Evolutionary conservation across 2,113 vertebrate species (phyloP), one percentile per base, ranked within the genome.

Genomic region (Thamnophis sirtalis): DNA sequence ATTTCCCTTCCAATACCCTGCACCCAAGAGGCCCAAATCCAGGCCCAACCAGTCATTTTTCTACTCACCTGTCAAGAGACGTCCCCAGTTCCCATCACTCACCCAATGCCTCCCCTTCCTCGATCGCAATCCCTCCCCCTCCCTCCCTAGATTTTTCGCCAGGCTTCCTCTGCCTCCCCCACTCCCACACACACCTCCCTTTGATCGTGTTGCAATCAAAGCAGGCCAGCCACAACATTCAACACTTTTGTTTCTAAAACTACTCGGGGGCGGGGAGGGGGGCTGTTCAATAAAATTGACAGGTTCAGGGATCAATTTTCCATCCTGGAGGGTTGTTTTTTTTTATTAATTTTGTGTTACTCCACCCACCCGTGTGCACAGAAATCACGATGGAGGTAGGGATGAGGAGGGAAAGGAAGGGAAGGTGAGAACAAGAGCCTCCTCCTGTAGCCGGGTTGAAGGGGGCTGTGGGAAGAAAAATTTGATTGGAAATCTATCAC

Each of bases 401-500:
- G 68, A 55, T 68, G 63, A 68, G 11, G 13, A 68, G 63, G 2
- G 8, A 58, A 28, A 26, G 60, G 60, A 13, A 28, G 60, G 60
- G 60, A 13, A 33, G n/a, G 13, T 53, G n/a, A 80, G 68, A 80
- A 80, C 68, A 38, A 38, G 68, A 19, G 93, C 94, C 95, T 95
- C 91, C 19, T 90, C 93, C 93, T 95, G 89, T 48, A 60, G 87
- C 91, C 55, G 93, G 93, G 26, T 93, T 48, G 7, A 51, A 17
- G 50, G 4, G 28, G 50, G 9, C 17, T 56, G 21, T 51, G 58
- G 85, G 49, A 24, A 68, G 3, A 54, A 89, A 89, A 53, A 94
- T 54, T 94, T 94, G 95, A 96, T 95, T 96, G 94, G 93, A 95
- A 96, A 96, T 96, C 95, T 63, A 96, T 96, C 89, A 92, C 56